Evolutionary conservation across 2,888 invertebrate species (phyloP), one percentile per base, ranked within the genome.

Genomic region (Drosophila prostipennis): DNA sequence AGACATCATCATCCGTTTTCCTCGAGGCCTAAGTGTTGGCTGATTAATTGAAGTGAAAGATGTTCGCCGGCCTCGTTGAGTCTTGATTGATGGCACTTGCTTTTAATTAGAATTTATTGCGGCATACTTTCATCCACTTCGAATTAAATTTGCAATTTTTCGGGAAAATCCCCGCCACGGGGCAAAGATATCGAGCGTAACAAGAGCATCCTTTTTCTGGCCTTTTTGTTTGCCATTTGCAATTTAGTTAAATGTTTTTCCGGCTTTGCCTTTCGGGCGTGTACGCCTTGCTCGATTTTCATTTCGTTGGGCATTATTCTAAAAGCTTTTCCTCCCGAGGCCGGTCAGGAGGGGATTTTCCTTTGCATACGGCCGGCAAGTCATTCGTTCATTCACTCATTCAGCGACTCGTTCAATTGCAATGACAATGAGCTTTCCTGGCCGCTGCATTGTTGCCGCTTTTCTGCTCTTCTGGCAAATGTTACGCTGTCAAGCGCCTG

Each of bases 401-500:
- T 56, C 72, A 55, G 54, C 56, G 67, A 75, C 58, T 80, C 80
- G 83, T 67, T 70, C 61, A 75, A 79, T 80, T 80, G 79, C 83
- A 83, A 80, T 78, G 78, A 80, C 76, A 79, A 65, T 73, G 32
- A 56, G 53, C 26, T 11, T 57, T 57, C 39, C 54, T 56, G 59
- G 51, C 46, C 36, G 59, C 51, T 54, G 49, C 39, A 60, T 58
- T 58, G 67, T 64, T 57, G 54, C 43, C 54, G 53, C 53, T 57
- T 51, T 67, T 67, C 65, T 42, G 53, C 53, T 52, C 45, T 67
- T 67, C 65, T 42, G 72, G 72, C 72, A 76, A 71, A 76, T 69
- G 83, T 76, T 72, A 71, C 69, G 83, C 80, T 79, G 80, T 80
- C 84, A 80, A 80, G 80, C 68, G 80, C 72, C 79, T 80, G 84